Conservation (phyloP, 2,888 invertebrate species). For the Thereva nobilitata region DNA sequence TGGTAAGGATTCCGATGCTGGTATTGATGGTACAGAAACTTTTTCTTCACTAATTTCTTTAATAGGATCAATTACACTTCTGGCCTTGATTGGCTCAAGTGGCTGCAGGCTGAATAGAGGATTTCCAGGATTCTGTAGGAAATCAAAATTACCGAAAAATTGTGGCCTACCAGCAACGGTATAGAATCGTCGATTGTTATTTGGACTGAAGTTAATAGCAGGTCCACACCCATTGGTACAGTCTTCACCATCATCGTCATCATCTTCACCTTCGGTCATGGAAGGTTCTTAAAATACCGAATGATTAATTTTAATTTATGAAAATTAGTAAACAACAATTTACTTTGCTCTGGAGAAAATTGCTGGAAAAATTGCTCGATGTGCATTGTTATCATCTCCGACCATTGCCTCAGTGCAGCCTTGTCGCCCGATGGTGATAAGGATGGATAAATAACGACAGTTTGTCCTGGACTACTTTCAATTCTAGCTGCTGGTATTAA, state of each 20-base stretch:
- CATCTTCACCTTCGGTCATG: too few species aligned
- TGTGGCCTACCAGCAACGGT: constrained; percentile 63
- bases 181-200: constrained; percentile 52
- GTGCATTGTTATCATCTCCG: neutral
- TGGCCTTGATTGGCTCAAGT: constrained; percentile 43
- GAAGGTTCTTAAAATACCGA: too few species aligned
- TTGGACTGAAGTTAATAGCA: too few species aligned
- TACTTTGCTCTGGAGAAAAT: neutral
- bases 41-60: neutral
- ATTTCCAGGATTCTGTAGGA: constrained; percentile 43
- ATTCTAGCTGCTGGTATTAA: constrained; percentile 54
- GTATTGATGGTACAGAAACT: neutral
- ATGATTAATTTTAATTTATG: too few species aligned
- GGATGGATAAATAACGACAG: constrained; percentile 46
- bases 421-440: neutral
- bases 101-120: constrained; percentile 46
- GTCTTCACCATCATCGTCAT: constrained; percentile 21
- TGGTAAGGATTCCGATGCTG: neutral
- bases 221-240: too few species aligned
- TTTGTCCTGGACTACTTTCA: constrained; percentile 52
- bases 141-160: constrained; percentile 51
- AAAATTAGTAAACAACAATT: neutral
- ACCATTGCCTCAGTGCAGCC: neutral
- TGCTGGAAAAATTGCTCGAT: neutral
- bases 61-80: constrained; percentile 40